These are phyloP conservation scores for Sebastes paucispinis DNA, from an alignment of 2,797 vertebrate genomes.

Conservation along the genomic window DNA sequence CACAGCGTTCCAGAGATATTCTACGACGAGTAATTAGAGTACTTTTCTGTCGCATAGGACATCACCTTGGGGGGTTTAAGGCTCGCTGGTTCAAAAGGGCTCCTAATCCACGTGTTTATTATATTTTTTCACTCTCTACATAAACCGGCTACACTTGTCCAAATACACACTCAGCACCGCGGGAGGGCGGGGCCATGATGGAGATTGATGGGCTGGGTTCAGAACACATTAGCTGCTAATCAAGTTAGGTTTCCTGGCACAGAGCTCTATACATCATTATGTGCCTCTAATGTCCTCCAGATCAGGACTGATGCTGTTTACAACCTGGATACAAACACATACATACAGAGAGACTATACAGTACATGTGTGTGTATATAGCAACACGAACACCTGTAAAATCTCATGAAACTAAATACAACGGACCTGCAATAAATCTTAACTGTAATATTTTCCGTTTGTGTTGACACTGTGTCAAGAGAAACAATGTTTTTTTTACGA, in stretches of 20 bases:
- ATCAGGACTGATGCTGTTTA: constrained; percentile 31
- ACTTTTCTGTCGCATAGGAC: too few species aligned
- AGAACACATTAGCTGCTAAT: constrained; percentile 79
- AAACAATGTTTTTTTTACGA: neutral
- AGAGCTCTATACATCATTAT: constrained; percentile 61
- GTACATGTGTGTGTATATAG: neutral
- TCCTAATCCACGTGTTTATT: constrained; percentile 84
- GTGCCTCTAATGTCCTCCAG: constrained; percentile 40
- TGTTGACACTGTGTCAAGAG: neutral
- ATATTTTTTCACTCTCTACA: constrained; percentile 83
- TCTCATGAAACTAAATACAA: neutral
- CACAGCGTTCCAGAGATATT: too few species aligned
- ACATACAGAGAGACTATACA: neutral
- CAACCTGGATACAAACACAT: constrained; percentile 13
- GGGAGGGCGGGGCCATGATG: constrained; percentile 71
- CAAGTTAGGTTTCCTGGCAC: constrained; percentile 76
- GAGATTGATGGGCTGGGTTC: constrained; percentile 77
- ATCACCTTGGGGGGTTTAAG: constrained; percentile 25
- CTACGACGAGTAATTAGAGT: too few species aligned
- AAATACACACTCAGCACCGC: constrained; percentile 78
- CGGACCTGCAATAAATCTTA: neutral
- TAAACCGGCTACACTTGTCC: constrained; percentile 81
- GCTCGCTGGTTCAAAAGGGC: constrained; percentile 68
- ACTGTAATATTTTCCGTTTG: neutral
- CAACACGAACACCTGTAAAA: neutral